Conservation (phyloP, 2,113 vertebrate genomes). For the Cinclus mexicanus region DNA sequence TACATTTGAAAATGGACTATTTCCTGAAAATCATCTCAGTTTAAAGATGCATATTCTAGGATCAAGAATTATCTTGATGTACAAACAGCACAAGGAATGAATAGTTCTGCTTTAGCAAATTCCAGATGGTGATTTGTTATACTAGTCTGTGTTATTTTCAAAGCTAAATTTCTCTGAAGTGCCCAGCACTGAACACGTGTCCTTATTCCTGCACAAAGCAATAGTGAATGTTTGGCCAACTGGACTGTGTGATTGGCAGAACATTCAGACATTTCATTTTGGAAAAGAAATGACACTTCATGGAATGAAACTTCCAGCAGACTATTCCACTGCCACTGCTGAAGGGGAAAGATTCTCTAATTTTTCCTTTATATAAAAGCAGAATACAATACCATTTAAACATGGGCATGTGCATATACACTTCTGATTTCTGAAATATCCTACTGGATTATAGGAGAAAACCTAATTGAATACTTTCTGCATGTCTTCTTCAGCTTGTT, state of each 20-base stretch:
- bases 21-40: not conserved
- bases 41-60: not conserved
- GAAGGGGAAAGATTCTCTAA: slow-evolving; percentile 8
- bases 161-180: not conserved
- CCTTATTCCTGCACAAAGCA: slow-evolving; percentile 7
- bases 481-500: not conserved
- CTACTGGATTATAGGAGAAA: not conserved
- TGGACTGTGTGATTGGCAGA: slow-evolving; percentile 44
- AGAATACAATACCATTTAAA: not conserved
- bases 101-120: not conserved
- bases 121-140: not conserved
- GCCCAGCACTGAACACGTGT: slow-evolving; percentile 1
- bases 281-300: slow-evolving; percentile 55
- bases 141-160: not conserved
- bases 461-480: not conserved
- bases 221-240: slow-evolving; percentile 4
- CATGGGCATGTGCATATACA: not conserved
- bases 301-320: slow-evolving; percentile 40
- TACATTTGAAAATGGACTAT: not conserved
- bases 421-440: not conserved
- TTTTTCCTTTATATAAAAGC: slow-evolving; percentile 30
- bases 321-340: slow-evolving; percentile 28
- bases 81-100: not conserved
- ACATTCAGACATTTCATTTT: slow-evolving; percentile 28
- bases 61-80: not conserved